Base-by-base conservation (phyloP, 1,140 invertebrate species). In the Lucilia cuprina region DNA sequence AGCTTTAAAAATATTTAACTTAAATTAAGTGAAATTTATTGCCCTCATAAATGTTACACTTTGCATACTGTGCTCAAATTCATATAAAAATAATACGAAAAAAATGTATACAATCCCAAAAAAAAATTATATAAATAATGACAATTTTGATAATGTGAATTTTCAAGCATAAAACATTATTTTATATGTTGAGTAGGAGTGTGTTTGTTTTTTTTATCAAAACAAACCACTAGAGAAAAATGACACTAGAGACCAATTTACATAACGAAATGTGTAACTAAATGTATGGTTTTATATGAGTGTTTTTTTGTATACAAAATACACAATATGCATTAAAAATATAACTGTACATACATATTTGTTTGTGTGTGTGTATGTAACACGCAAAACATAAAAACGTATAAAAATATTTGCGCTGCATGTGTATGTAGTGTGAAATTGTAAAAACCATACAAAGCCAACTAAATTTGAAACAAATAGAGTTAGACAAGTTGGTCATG, bases 161-260 rank as follows among this genome's bases (percentile, higher is more conserved):
- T 55, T 55, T 55, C 50, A 55, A 12, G 5, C 41, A 55, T 55
- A 55, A 5, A 55, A 55, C 17, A 55, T 55, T 55, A 17, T 55
- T 2, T 55, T 55, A 13, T 55, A 55, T 5, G 50, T 17, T 3
- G 25, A 30, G 13, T 55, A 14, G 3, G 50, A 55, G 12, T 55
- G 17, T 55, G 50, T 60, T 60, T 60, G 55, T 60, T 60, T 60
- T 70, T 70, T 19, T 70, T 70, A 70, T 70, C 65, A 70, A 70
- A 70, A 70, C 65, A 70, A 21, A 70, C 65, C 65, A 70, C 65
- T 19, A 70, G 65, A 70, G 65, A 19, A 70, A 70, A 70, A 19
- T 70, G 65, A 70, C 65, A 70, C 65, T 70, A 21, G 65, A 70
- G 65, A 70, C 65, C 65, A 70, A 70, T 70, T 70, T 70, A 70